Conservation (phyloP, 23 tunicate genomes). For the Aplidium turbinatum region DNA sequence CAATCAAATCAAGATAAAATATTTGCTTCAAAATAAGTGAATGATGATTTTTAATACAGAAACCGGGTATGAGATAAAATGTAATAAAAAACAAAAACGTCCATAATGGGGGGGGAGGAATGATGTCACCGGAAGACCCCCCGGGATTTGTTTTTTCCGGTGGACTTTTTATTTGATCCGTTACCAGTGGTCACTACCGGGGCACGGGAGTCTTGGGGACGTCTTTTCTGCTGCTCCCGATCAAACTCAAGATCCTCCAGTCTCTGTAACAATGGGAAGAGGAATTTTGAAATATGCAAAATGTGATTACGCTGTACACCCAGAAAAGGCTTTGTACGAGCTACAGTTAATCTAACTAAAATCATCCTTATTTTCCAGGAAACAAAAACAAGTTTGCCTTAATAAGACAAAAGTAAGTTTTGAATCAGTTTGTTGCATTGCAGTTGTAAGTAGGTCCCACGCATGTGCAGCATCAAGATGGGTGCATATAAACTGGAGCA, state of each 20-base stretch:
- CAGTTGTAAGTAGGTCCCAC: too few species aligned
- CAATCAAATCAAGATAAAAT: too few species aligned
- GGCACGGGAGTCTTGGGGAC: conserved; percentile 43
- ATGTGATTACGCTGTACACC: too few species aligned
- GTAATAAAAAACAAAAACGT: too few species aligned
- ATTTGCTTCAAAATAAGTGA: too few species aligned
- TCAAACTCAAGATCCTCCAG: conserved; percentile 91
- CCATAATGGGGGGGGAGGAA: too few species aligned
- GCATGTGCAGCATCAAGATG: too few species aligned
- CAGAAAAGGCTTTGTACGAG: too few species aligned
- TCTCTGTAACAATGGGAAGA: conserved; percentile 41
- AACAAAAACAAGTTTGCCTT: background rate
- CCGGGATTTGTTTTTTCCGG: conserved; percentile 29
- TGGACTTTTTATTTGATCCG: conserved; percentile 31
- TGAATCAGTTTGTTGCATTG: too few species aligned
- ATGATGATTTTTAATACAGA: too few species aligned
- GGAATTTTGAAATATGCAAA: background rate
- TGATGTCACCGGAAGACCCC: conserved; percentile 36
- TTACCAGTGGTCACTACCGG: conserved; percentile 54
- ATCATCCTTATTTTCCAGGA: background rate
- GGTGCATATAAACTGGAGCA: background rate
- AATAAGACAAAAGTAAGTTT: background rate
- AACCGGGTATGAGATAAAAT: too few species aligned
- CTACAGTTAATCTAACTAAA: background rate
- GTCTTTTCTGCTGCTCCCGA: conserved; percentile 61